Percentiles rank a stretch among this genome's conserved stretches.
These are phyloP conservation scores for Heliconius erato DNA, from an alignment of 2,888 invertebrate genomes.

Conservation along the genomic window DNA sequence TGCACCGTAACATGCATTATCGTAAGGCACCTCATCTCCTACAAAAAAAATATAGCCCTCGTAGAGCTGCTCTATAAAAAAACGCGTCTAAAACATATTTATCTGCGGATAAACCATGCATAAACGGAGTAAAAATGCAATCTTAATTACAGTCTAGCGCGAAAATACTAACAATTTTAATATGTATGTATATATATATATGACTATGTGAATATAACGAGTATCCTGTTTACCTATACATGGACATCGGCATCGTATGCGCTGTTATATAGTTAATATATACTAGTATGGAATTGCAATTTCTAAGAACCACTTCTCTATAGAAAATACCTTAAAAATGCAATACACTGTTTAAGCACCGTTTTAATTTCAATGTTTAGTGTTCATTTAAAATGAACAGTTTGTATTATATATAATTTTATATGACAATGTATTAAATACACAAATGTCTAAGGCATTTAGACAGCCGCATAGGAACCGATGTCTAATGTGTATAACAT, in stretches of 20 bases:
- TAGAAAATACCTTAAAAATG: conserved; percentile 18
- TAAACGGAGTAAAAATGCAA: conserved; percentile 64
- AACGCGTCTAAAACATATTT: conserved; percentile 78
- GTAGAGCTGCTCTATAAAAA: conserved; percentile 51
- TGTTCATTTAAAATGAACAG: background rate
- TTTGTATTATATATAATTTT: background rate
- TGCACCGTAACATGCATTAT: conserved; percentile 78
- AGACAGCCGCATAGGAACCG: background rate
- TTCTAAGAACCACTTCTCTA: conserved; percentile 19
- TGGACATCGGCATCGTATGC: conserved; percentile 24
- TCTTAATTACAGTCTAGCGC: conserved; percentile 69
- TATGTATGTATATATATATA: conserved; percentile 20
- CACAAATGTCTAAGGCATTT: background rate
- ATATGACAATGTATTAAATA: background rate
- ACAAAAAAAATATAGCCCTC: conserved; percentile 57
- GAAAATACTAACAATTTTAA: conserved; percentile 72
- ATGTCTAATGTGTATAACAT: conserved; percentile 17
- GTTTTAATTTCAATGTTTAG: conserved; percentile 2
- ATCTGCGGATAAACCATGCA: conserved; percentile 82
- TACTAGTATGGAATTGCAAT: background rate
- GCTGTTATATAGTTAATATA: background rate
- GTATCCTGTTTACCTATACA: conserved; percentile 38
- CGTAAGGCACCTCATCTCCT: conserved; percentile 76
- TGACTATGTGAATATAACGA: conserved; percentile 40
- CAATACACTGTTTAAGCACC: conserved; percentile 23